Base-by-base conservation (phyloP, 2,888 invertebrate species). In the Tipula unca region DNA sequence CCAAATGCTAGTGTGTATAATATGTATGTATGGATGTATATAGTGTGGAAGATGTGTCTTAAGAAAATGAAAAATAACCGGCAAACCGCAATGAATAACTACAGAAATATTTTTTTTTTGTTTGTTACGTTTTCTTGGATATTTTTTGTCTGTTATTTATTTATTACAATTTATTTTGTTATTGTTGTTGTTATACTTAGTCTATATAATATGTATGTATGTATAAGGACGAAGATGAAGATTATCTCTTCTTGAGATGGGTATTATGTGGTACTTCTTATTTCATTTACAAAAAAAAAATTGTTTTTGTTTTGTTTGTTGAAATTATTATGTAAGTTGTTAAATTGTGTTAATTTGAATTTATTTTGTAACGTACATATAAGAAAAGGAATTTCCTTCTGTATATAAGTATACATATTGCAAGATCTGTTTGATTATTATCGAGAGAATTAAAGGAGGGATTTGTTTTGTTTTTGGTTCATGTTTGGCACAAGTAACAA, bases 61-160 rank as follows among this genome's bases (percentile, higher is more conserved):
- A 69, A 69, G 69, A 69, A 69, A 69, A 69, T 25, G 69, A 69
- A 69, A 69, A 69, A 69, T 69, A 69, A 69, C 69, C 69, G 69
- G 25, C 69, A 69, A 69, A 69, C 69, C 69, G 69, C 69, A 69
- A 69, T 69, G 69, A 69, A 69, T 69, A 69, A 69, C 69, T 69
- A 69, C 69, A 69, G 3, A 69, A 25, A 25, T 25, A 0, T 69
- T 25, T 69, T 69, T 69, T 20, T 69, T 69, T 25, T 69, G 17
- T 6, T 69, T 25, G 69, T 54, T 54, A 54, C 48, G 48, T 69
- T 25, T 20, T 69, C 25, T 69, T 69, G 25, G 69, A 69, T 69
- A 69, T 69, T 69, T 69, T 69, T 69, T 69, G 20, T 69, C 25
- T 69, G 69, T 69, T 69, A 69, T 69, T 69, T 69, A 69, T 69